These are phyloP conservation scores for Porites australiensis DNA, from an alignment of 64 coral and sea anemone genomes.

Conservation along the genomic window DNA sequence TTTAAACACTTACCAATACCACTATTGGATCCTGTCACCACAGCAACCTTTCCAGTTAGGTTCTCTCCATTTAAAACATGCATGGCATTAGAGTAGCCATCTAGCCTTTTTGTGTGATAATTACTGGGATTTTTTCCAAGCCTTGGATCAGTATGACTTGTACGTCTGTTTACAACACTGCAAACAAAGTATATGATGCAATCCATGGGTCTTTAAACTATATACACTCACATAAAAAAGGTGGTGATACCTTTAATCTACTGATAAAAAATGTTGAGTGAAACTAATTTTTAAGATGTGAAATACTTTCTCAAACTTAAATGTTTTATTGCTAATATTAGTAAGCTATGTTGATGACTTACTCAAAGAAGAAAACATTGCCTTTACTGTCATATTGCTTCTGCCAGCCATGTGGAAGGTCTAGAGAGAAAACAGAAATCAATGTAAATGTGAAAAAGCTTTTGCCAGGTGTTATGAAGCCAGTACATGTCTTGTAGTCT, in stretches of 20 bases:
- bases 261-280: too few relatives aligned
- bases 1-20: constrained; percentile 78
- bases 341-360: not conserved
- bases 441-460: too few relatives aligned
- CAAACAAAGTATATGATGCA: not conserved
- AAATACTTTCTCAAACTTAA: too few relatives aligned
- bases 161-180: constrained; percentile 73
- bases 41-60: constrained; percentile 78
- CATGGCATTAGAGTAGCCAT: constrained; percentile 78
- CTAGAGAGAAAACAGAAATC: constrained; percentile 25
- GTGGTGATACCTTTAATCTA: too few relatives aligned
- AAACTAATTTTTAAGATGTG: too few relatives aligned
- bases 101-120: constrained; percentile 13
- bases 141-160: constrained; percentile 83
- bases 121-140: constrained; percentile 26
- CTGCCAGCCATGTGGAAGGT: constrained; percentile 86
- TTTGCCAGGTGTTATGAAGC: too few relatives aligned
- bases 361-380: constrained; percentile 82
- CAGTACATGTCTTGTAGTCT: too few relatives aligned
- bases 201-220: too few relatives aligned
- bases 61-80: constrained; percentile 81
- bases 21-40: constrained; percentile 94
- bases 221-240: too few relatives aligned
- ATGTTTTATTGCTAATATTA: too few relatives aligned
- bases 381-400: constrained; percentile 76